Evolutionary conservation across 2,888 invertebrate genomes (phyloP).

Genomic region (Chrysomela aeneicollis): DNA sequence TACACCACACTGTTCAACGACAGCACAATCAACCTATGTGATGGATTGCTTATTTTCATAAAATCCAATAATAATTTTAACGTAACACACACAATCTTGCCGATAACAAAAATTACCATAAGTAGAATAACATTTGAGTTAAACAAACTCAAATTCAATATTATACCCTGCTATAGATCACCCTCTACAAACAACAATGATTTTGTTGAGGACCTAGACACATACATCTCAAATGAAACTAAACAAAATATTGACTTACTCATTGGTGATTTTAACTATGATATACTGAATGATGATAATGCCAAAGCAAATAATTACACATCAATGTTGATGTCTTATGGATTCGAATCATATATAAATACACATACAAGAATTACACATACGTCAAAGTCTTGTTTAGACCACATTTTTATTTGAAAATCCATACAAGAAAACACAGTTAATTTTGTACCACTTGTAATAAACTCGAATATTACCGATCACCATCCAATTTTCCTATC

Average conservation of each 20-base stretch:
- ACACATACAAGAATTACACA: conserved; percentile 3
- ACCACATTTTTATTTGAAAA: neutral
- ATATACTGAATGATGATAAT: conserved; percentile 6
- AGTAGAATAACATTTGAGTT: conserved; percentile 9
- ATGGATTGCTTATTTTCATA: conserved; percentile 12
- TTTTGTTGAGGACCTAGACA: conserved; percentile 1
- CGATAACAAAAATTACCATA: conserved; percentile 13
- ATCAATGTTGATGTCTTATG: conserved; percentile 5
- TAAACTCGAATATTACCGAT: neutral
- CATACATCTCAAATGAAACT: conserved; percentile 5
- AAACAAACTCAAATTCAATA: conserved; percentile 7
- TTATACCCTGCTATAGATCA: conserved; percentile 12
- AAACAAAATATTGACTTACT: conserved; percentile 11
- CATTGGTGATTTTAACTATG: neutral
- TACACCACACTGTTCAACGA: conserved; percentile 9
- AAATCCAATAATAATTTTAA: conserved; percentile 7
- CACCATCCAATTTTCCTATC: conserved; percentile 1
- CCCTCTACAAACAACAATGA: neutral
- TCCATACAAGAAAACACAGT: neutral
- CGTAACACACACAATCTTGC: neutral
- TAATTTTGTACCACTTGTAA: neutral
- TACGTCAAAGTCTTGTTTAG: conserved; percentile 6
- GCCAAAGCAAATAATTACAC: conserved; percentile 3
- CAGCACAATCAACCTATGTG: conserved; percentile 2
- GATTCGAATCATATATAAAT: neutral